These are phyloP conservation scores for Macrosiphum euphorbiae DNA, from an alignment of 2,888 invertebrate species.

Conservation along the genomic window DNA sequence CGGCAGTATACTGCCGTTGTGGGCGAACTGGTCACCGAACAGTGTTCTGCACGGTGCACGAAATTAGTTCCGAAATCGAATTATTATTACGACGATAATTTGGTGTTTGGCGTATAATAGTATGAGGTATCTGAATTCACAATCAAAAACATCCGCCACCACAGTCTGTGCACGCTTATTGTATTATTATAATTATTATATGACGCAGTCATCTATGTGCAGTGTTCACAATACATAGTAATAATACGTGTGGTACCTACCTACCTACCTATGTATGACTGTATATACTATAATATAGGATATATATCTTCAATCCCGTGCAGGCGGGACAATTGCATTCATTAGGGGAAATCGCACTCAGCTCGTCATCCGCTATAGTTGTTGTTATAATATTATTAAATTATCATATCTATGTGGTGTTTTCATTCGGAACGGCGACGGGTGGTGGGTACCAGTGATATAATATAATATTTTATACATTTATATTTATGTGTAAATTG, in stretches of 20 bases:
- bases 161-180: not conserved
- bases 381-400: not conserved
- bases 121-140: not conserved
- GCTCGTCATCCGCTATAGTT: not conserved
- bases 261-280: not conserved
- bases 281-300: not conserved
- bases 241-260: not conserved
- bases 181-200: not conserved
- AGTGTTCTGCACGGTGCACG: not conserved
- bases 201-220: not conserved
- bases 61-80: not conserved
- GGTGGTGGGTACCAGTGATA: not conserved
- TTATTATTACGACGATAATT: not conserved
- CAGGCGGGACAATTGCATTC: conserved; percentile 6
- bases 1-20: not conserved
- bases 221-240: not conserved
- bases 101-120: not conserved
- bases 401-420: too few relatives aligned
- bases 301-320: not conserved
- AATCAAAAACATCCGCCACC: conserved; percentile 25
- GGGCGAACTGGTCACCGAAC: not conserved
- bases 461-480: not conserved
- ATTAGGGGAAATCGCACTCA: conserved; percentile 17
- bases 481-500: not conserved
- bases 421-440: not conserved